A percentile compares a stretch with the other conserved stretches of the same genome.
Conservation (phyloP, 1,140 invertebrate genomes). For the Anastrepha obliqua region DNA sequence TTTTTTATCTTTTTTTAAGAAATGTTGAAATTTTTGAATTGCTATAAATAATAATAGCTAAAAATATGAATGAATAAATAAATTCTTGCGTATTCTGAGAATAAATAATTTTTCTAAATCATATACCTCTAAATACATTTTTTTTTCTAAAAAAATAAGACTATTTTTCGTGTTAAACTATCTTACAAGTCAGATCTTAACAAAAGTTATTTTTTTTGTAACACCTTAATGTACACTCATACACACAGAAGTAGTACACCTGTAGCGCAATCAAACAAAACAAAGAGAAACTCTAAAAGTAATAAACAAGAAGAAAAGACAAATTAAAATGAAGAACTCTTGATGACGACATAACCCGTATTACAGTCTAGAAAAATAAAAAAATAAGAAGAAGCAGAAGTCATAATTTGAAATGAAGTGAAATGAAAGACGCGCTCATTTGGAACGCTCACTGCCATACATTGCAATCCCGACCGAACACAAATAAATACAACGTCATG, state of each 20-base stretch:
- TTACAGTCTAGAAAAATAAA: background rate
- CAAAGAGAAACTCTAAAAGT: background rate
- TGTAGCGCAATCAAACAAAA: slow-evolving; percentile 9
- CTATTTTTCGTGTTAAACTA: no score
- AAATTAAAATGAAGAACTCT: slow-evolving; percentile 44
- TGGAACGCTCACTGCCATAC: background rate
- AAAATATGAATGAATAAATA: no score
- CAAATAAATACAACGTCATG: background rate
- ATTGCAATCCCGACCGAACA: background rate
- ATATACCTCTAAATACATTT: no score
- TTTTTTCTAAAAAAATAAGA: no score
- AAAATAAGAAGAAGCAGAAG: background rate
- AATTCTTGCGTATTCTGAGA: no score
- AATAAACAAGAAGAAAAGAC: background rate
- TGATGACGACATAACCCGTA: slow-evolving; percentile 39
- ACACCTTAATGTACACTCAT: no score
- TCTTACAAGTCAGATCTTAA: no score
- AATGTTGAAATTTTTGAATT: no score
- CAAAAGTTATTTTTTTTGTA: no score
- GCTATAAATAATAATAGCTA: no score
- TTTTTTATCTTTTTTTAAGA: no score
- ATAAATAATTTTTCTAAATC: no score
- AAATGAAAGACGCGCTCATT: slow-evolving; percentile 40
- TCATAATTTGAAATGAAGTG: slow-evolving; percentile 41
- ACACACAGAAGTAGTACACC: background rate